Percentiles rank a stretch among this genome's conserved stretches.
Evolutionary conservation across 2,888 invertebrate species (phyloP).

Genomic region (Eustalomyia histrio): DNA sequence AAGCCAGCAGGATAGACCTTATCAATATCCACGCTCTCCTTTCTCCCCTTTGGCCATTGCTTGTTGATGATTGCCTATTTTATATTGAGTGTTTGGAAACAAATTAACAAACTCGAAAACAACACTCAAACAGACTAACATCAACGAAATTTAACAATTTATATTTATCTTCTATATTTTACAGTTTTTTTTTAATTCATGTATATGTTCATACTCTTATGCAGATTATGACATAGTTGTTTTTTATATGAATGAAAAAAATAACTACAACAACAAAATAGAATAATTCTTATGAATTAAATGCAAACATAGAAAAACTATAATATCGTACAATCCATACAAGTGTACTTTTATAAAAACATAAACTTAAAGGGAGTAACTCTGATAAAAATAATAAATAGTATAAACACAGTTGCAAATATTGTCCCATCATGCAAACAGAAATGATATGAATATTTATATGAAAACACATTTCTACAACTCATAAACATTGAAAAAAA

Average conservation of each 20-base stretch:
- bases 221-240: conserved; percentile 2
- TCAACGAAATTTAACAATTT: no score
- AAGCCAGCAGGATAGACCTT: no score
- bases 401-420: neutral
- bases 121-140: no score
- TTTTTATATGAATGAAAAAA: neutral
- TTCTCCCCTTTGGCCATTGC: no score
- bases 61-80: no score
- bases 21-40: no score
- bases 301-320: conserved; percentile 7
- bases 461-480: no score
- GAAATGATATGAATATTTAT: neutral
- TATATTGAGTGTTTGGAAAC: no score
- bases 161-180: no score
- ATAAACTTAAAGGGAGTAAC: neutral
- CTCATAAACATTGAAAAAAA: neutral
- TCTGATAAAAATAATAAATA: neutral
- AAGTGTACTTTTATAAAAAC: neutral
- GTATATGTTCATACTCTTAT: neutral
- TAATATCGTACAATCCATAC: neutral
- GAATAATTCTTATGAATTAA: conserved; percentile 17
- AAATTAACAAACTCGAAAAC: no score
- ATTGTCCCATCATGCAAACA: neutral
- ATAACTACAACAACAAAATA: neutral
- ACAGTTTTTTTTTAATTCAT: neutral